A percentile compares a stretch with the other conserved stretches of the same genome.
phyloP scores from a whole-genome alignment of 2,888 invertebrate species.

The Trypoxylon attenuatum region DNA sequence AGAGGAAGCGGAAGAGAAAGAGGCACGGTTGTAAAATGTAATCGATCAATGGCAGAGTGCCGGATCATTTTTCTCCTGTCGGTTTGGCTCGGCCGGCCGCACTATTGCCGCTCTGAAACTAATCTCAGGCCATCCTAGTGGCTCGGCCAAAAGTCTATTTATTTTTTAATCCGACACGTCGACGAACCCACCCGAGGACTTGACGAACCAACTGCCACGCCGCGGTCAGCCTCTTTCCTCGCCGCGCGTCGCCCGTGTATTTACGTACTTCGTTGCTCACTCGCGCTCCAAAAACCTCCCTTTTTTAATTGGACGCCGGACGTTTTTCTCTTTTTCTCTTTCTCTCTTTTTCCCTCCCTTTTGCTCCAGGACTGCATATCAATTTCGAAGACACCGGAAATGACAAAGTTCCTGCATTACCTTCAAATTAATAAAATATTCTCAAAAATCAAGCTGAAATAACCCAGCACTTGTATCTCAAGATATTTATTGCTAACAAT shows the following conservation, averaged over 20 bases:
- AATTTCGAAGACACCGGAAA: too few relatives aligned
- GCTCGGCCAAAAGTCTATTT: constrained; percentile 15
- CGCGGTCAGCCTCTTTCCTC: not conserved
- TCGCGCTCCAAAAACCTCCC: constrained; percentile 16
- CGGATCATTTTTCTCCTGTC: constrained; percentile 24
- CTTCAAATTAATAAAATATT: too few relatives aligned
- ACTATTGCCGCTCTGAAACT: constrained; percentile 9
- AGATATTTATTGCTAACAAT: too few relatives aligned
- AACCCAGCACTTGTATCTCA: too few relatives aligned
- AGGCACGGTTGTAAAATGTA: constrained; percentile 4
- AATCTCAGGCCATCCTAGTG: constrained; percentile 18
- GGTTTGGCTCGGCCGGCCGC: not conserved
- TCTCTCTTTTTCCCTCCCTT: too few relatives aligned
- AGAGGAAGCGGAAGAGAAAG: not conserved
- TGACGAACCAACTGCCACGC: constrained; percentile 34
- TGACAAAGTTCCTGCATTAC: too few relatives aligned
- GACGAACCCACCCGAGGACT: constrained; percentile 10
- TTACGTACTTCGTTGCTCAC: constrained; percentile 11
- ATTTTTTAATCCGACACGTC: constrained; percentile 26
- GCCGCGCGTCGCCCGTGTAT: not conserved
- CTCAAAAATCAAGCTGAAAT: too few relatives aligned
- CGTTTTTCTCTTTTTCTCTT: too few relatives aligned
- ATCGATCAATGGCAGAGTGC: not conserved
- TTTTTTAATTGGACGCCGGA: not conserved
- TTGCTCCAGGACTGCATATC: too few relatives aligned